Evolutionary conservation across 2,888 invertebrate genomes (phyloP), one percentile per base, ranked within the genome.

Genomic region (Epinotia brunnichana): DNA sequence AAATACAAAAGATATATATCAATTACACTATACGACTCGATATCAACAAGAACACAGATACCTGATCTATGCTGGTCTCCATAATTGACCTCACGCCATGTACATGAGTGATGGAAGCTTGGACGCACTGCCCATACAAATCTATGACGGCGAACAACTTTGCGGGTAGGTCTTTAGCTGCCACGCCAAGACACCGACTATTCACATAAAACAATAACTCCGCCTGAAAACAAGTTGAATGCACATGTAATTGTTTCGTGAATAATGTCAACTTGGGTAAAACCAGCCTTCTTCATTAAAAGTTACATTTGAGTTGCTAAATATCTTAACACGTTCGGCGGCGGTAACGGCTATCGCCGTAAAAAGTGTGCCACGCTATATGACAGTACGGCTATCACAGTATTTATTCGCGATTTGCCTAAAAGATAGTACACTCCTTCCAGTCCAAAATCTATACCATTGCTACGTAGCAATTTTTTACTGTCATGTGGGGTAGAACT

Each of bases 121-220:
- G 98, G 13, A 98, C 98, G 90, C 98, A 99, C 85, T 98, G 98
- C 0, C 98, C 98, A 82, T 98, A 98, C 76, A 99, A 92, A 94
- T 99, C 98, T 60, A 99, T 96, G n/a, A 99, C 98, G 19, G 98
- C 98, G 93, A 97, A 99, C 72, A 99, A 94, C 72, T 95, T 94
- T 21, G 94, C 83, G 0, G 98, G 98, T 77, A 98, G 91, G 78
- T 96, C 96, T 78, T 94, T 94, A 0, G 97, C 97, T 2, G 98
- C 98, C 51, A 97, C 94, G 0, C 98, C 98, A 86, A 98, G 97
- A 24, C 97, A 96, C 78, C 96, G 95, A 1, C 97, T 98, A 87
- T 98, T 98, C 19, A 98, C 95, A 85, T 96, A 98, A 88, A 98
- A 98, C 82, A 97, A 94, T 74, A 99, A 91, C 81, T 97, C 97